These are phyloP conservation scores for Antheraea pernyi DNA, from an alignment of 1,140 invertebrate species.

Conservation along the genomic window DNA sequence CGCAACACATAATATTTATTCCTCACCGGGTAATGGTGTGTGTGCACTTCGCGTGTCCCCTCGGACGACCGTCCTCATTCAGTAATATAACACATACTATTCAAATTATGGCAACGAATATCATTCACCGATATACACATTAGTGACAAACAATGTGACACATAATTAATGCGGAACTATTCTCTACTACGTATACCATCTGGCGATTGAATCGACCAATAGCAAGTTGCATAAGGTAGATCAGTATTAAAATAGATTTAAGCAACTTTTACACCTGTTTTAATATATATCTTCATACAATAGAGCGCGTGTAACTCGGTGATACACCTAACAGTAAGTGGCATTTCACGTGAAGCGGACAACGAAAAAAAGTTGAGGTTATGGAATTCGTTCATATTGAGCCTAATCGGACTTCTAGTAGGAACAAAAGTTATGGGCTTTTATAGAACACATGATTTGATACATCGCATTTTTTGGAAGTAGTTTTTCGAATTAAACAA, in stretches of 20 bases:
- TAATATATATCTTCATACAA: neutral
- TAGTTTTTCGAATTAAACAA: too few species aligned
- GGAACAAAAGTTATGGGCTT: too few species aligned
- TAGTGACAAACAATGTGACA: neutral
- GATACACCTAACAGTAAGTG: neutral
- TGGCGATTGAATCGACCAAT: conserved; percentile 18
- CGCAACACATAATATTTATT: neutral
- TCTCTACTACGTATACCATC: neutral
- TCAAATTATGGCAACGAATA: conserved; percentile 1
- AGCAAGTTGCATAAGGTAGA: conserved; percentile 19
- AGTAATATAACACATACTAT: conserved; percentile 7
- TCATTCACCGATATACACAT: neutral
- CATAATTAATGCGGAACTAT: neutral
- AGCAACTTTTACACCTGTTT: neutral
- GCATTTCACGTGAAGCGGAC: neutral
- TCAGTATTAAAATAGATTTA: conserved; percentile 23
- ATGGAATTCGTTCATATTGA: too few species aligned
- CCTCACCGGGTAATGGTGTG: neutral
- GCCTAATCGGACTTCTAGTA: too few species aligned
- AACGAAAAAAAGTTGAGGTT: too few species aligned
- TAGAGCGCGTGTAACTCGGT: too few species aligned
- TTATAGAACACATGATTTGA: too few species aligned
- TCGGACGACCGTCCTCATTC: neutral
- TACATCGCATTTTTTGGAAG: too few species aligned
- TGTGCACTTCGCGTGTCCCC: neutral